Evolutionary conservation across 2,888 invertebrate species (phyloP).

Genomic region (Pandemis heparana): DNA sequence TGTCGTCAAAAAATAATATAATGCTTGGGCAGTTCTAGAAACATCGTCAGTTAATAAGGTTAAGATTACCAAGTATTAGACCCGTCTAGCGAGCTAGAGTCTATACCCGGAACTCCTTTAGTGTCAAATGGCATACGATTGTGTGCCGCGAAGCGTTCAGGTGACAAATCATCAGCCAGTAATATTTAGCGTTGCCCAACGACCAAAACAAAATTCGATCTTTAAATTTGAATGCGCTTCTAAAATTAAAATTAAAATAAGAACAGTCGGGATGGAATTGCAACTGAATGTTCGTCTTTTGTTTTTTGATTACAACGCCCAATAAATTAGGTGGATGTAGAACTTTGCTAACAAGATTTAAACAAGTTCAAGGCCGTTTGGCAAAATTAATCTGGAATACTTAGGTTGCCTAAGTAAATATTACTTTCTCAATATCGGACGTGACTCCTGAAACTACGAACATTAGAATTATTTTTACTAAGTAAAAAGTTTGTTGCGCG

Average conservation of each 20-base stretch:
- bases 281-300: neutral
- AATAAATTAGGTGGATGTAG: neutral
- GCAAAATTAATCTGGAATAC: constrained; percentile 6
- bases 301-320: neutral
- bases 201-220: constrained; percentile 20
- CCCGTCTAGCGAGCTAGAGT: constrained; percentile 66
- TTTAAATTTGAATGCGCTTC: constrained; percentile 1
- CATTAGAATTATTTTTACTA: constrained; percentile 45
- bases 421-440: constrained; percentile 40
- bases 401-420: neutral
- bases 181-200: constrained; percentile 39
- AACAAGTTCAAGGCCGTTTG: constrained; percentile 6
- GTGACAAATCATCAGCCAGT: constrained; percentile 39
- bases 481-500: constrained; percentile 63
- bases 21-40: constrained; percentile 26
- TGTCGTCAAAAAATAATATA: constrained; percentile 8
- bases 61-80: constrained; percentile 59
- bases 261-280: neutral
- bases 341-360: neutral
- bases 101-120: constrained; percentile 66
- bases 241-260: neutral
- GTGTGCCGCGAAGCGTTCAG: constrained; percentile 45
- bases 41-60: constrained; percentile 43
- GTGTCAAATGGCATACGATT: constrained; percentile 57
- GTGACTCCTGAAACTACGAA: constrained; percentile 43